Evolutionary conservation across 64 coral and sea anemone species (phyloP).

Genomic region (Anthopleura sola): DNA sequence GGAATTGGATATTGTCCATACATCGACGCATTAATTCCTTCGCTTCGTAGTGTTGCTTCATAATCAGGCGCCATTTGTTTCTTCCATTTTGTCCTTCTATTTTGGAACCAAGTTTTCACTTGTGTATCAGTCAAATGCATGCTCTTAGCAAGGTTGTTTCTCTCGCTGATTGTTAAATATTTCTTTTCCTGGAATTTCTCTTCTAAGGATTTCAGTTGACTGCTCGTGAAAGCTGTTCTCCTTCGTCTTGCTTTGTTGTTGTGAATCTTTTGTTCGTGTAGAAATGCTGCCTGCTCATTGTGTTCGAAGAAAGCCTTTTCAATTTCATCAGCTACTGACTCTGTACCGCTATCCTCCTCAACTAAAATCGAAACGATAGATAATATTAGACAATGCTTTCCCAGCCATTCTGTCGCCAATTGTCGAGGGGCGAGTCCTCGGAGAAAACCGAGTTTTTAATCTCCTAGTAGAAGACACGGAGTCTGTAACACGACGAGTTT

Average conservation of each 20-base stretch:
- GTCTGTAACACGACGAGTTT: background rate
- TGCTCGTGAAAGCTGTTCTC: slow-evolving; percentile 90
- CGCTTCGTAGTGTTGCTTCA: slow-evolving; percentile 48
- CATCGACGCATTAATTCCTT: slow-evolving; percentile 32
- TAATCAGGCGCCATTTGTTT: slow-evolving; percentile 70
- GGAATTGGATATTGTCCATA: slow-evolving; percentile 38
- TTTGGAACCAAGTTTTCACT: slow-evolving; percentile 99
- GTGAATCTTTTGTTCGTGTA: slow-evolving; percentile 27
- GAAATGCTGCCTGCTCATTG: background rate
- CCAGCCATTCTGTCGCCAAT: background rate
- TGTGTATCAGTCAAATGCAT: slow-evolving; percentile 86
- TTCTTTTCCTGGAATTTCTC: slow-evolving; percentile 92
- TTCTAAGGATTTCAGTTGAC: slow-evolving; percentile 93
- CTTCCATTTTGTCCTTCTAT: slow-evolving; percentile 98
- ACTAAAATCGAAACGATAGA: background rate
- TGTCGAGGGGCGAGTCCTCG: background rate
- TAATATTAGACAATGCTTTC: background rate
- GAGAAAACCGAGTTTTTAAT: background rate
- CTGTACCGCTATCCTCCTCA: slow-evolving; percentile 7
- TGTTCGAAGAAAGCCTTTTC: slow-evolving; percentile 20
- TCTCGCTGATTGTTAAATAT: slow-evolving; percentile 93
- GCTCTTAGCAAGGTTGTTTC: slow-evolving; percentile 82
- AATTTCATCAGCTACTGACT: slow-evolving; percentile 11
- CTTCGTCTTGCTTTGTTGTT: slow-evolving; percentile 66
- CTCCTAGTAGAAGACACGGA: slow-evolving; percentile 2